phyloP scores from a whole-genome alignment of 2,113 vertebrate species.

The Lepisosteus osseus region DNA sequence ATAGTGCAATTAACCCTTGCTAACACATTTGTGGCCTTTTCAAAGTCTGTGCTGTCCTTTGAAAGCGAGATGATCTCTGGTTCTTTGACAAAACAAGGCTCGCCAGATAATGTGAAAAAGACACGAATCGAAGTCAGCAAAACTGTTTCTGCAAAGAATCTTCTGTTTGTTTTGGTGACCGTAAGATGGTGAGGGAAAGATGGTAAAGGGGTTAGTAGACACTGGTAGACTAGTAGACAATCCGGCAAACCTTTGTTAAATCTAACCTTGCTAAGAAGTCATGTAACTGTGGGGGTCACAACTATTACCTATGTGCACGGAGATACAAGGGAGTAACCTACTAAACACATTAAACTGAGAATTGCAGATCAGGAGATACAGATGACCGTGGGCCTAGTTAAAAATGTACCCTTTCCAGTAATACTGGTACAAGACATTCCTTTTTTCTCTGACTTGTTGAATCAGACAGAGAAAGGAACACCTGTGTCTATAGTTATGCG shows the following conservation, averaged over 20 bases:
- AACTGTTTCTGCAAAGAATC: not conserved
- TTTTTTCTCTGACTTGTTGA: not conserved
- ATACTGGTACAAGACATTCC: not conserved
- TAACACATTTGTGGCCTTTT: too few species aligned
- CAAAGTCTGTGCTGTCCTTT: too few species aligned
- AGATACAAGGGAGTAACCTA: not conserved
- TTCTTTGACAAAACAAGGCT: too few species aligned
- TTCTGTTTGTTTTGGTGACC: not conserved
- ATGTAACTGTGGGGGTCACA: not conserved
- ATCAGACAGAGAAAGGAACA: too few species aligned
- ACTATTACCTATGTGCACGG: not conserved
- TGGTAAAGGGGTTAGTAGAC: not conserved
- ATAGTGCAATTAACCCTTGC: too few species aligned
- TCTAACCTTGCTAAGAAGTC: not conserved
- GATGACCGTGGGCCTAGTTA: not conserved
- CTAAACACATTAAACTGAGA: not conserved
- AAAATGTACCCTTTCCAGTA: not conserved
- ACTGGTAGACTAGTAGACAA: not conserved
- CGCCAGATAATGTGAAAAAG: too few species aligned
- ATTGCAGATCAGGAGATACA: not conserved
- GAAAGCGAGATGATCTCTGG: too few species aligned
- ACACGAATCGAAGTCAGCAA: too few species aligned
- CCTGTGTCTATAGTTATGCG: too few species aligned
- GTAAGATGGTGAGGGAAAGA: not conserved
- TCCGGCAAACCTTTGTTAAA: not conserved